A percentile compares a stretch with the other conserved stretches of the same genome.
Evolutionary conservation across 2,797 vertebrate species (phyloP).

Genomic region (Otus scops): DNA sequence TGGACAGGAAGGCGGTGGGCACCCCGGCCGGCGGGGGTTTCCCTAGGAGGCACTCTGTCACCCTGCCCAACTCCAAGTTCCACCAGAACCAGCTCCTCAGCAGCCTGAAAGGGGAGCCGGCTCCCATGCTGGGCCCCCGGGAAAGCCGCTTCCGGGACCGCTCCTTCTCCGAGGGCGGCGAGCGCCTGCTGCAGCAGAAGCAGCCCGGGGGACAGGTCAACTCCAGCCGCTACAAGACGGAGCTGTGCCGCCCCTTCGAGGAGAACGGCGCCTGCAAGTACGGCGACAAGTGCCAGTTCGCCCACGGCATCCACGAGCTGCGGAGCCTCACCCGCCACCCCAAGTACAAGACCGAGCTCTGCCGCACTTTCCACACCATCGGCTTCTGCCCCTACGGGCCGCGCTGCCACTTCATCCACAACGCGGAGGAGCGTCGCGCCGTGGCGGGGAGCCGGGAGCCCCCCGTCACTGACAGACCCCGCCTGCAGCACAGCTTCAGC

Average conservation of each 20-base stretch:
- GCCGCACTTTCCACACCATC: slow-evolving; percentile 96
- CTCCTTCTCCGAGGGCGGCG: slow-evolving; percentile 94
- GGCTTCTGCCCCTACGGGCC: slow-evolving; percentile 92
- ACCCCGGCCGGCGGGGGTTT: slow-evolving; percentile 89
- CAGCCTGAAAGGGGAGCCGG: slow-evolving; percentile 89
- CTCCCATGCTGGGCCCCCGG: slow-evolving; percentile 86
- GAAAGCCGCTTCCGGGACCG: slow-evolving; percentile 94
- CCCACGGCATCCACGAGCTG: slow-evolving; percentile 91
- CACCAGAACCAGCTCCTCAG: slow-evolving; percentile 94
- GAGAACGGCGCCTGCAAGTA: slow-evolving; percentile 93
- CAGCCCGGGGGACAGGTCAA: slow-evolving; percentile 86
- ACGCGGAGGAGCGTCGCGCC: slow-evolving; percentile 89
- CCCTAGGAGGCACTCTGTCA: slow-evolving; percentile 94
- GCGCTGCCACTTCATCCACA: slow-evolving; percentile 94
- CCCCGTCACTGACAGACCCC: slow-evolving; percentile 85
- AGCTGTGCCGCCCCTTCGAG: slow-evolving; percentile 92
- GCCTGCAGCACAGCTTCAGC: slow-evolving; percentile 98
- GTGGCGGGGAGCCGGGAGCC: slow-evolving; percentile 77
- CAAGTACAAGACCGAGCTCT: slow-evolving; percentile 95
- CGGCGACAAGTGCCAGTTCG: slow-evolving; percentile 93
- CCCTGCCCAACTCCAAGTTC: slow-evolving; percentile 87
- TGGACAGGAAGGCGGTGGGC: slow-evolving; percentile 99
- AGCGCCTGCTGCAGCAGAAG: slow-evolving; percentile 89
- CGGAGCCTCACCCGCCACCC: slow-evolving; percentile 91
- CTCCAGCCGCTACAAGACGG: slow-evolving; percentile 94